Evolutionary conservation across 1,140 invertebrate species (phyloP).

Genomic region (Camponotus floridanus): DNA sequence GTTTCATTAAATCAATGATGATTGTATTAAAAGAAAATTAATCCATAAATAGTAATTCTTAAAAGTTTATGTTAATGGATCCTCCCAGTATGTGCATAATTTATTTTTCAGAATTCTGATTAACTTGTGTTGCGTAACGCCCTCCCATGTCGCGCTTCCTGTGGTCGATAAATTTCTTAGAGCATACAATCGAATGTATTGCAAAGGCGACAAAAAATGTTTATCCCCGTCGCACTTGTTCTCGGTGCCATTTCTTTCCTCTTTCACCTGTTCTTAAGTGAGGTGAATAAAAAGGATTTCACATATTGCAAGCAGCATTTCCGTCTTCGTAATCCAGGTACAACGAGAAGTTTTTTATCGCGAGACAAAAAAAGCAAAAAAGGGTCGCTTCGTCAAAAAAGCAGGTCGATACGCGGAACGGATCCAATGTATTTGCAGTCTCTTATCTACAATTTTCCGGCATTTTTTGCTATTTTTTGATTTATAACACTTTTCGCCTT

Average conservation of each 20-base stretch:
- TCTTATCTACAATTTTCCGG: conserved; percentile 61
- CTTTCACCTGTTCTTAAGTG: conserved; percentile 52
- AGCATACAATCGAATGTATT: neutral
- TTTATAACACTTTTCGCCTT: conserved; percentile 23
- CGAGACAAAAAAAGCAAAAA: conserved; percentile 47
- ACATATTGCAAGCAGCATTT: conserved; percentile 48
- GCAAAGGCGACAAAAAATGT: conserved; percentile 4
- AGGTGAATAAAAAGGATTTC: conserved; percentile 49
- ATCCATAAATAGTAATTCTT: neutral
- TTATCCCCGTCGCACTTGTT: conserved; percentile 41
- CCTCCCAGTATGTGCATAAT: neutral
- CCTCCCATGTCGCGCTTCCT: neutral
- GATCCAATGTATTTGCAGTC: conserved; percentile 56
- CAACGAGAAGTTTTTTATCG: conserved; percentile 50
- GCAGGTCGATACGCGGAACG: conserved; percentile 62
- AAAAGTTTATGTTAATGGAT: no score
- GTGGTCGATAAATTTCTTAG: neutral
- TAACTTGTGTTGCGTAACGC: neutral
- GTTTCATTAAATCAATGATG: neutral
- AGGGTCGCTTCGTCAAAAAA: conserved; percentile 34
- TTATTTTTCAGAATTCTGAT: neutral
- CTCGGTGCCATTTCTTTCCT: conserved; percentile 22
- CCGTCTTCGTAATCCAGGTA: conserved; percentile 61
- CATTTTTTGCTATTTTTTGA: conserved; percentile 53
- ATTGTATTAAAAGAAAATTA: neutral